These are phyloP conservation scores for Pseudoips prasinana DNA, from an alignment of 2,888 invertebrate genomes.

Conservation along the genomic window DNA sequence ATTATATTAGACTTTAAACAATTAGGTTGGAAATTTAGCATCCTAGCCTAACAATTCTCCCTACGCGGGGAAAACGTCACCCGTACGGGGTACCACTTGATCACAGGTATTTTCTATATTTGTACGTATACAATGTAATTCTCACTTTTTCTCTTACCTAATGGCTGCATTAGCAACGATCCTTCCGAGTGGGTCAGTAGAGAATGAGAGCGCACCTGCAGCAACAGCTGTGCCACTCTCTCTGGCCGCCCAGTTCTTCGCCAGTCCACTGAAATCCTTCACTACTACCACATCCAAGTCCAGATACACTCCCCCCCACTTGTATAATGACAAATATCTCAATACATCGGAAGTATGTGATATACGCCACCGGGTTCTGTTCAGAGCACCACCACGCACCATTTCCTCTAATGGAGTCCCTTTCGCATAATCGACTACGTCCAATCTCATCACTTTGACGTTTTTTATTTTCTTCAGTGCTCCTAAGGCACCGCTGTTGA, in stretches of 20 bases:
- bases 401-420: conserved; percentile 19
- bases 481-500: conserved; percentile 7
- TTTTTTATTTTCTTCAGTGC: conserved; percentile 18
- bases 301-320: conserved; percentile 31
- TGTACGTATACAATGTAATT: too few relatives aligned
- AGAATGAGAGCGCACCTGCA: conserved; percentile 11
- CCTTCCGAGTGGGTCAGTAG: conserved; percentile 16
- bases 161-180: conserved; percentile 12
- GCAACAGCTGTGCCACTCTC: conserved; percentile 7
- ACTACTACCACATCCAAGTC: conserved; percentile 28
- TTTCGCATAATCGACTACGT: conserved; percentile 19
- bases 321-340: conserved; percentile 26
- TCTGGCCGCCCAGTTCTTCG: conserved; percentile 22
- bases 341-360: conserved; percentile 28
- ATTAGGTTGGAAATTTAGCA: too few relatives aligned
- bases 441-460: conserved; percentile 16
- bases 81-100: too few relatives aligned
- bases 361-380: conserved; percentile 12
- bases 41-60: too few relatives aligned
- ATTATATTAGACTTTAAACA: too few relatives aligned
- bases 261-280: conserved; percentile 26
- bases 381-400: conserved; percentile 8
- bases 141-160: conserved; percentile 12
- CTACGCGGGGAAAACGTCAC: too few relatives aligned
- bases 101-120: too few relatives aligned